phyloP scores from a whole-genome alignment of 2,888 invertebrate species.

The Diloba caeruleocephala region DNA sequence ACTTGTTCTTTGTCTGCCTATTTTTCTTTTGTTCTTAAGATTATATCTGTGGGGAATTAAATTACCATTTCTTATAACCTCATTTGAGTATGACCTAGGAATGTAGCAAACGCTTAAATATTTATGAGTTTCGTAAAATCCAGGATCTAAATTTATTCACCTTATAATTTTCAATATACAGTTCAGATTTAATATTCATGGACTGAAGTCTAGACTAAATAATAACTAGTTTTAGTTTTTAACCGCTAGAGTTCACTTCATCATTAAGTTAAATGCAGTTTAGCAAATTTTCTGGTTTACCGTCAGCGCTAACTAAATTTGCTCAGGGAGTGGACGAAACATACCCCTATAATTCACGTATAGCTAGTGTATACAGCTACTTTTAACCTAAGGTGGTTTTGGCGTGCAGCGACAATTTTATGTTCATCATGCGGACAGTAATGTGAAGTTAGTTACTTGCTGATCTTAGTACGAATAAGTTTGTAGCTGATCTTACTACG shows the following conservation, averaged over 20 bases:
- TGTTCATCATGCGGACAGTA: constrained; percentile 13
- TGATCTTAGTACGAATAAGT: no score
- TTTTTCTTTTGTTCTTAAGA: background rate
- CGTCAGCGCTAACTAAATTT: constrained; percentile 40
- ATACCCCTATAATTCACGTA: constrained; percentile 27
- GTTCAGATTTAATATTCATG: constrained; percentile 38
- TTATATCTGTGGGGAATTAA: background rate
- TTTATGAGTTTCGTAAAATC: constrained; percentile 22
- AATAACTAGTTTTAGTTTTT: constrained; percentile 52
- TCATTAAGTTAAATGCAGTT: constrained; percentile 54
- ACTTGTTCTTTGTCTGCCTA: background rate
- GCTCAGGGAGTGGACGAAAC: constrained; percentile 32
- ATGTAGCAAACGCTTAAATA: constrained; percentile 8
- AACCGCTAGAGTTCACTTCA: constrained; percentile 23
- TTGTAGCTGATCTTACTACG: no score
- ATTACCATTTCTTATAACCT: background rate
- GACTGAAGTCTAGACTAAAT: constrained; percentile 37
- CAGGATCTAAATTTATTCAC: constrained; percentile 4
- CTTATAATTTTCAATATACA: constrained; percentile 24
- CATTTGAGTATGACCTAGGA: constrained; percentile 3
- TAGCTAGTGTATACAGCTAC: constrained; percentile 16
- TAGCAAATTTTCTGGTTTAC: constrained; percentile 46
- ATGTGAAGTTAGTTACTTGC: background rate
- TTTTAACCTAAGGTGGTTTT: constrained; percentile 19
- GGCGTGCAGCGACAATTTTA: constrained; percentile 12